Base-by-base conservation (phyloP, 1,140 invertebrate species). In the Latrodectus geometricus region DNA sequence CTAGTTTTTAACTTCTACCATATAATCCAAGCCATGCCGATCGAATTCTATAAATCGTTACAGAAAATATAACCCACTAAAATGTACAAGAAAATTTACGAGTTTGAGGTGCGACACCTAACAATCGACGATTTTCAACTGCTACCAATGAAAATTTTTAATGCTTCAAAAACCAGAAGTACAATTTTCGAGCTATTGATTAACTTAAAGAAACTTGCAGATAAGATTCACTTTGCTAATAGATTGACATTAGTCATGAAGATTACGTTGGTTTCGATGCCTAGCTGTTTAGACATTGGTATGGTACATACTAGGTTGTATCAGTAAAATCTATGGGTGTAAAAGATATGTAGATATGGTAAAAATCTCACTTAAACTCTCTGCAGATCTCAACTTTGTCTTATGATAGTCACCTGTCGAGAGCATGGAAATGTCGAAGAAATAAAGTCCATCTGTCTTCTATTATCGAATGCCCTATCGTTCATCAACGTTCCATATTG, bases 361-460 rank as follows among this genome's bases (percentile, higher is more conserved):
- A n/a, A n/a, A n/a, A n/a, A n/a, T n/a, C n/a, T 5, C 15, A n/a
- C 5, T 35, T 35, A 35, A 35, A 5, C 5, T 35, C 35, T 3
- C 35, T 35, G 0, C 54, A 20, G 54, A 20, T 73, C 20, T 50
- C 8, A 8, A 15, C 48, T 35, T 11, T 35, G 70, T 35, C 48
- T 73, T 73, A 54, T 76, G 54, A 61, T 54, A 21, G 49, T 76
- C 20, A 20, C 20, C 74, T 14, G 49, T 17, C 54, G 49, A 76
- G 50, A 76, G 74, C 54, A n/a, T 54, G 74, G 49, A 54, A 49
- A 15, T 14, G 74, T 54, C 49, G 74, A n/a, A 20, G 49, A n/a
- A 3, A 54, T 76, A 52, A 7, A 61, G 15, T 15, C 4, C 21
- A 76, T n/a, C n/a, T 20, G n/a, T 11, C 2, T 17, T 23, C 49